Conservation (phyloP, 2,888 invertebrate genomes). For the Phytoseiulus persimilis region DNA sequence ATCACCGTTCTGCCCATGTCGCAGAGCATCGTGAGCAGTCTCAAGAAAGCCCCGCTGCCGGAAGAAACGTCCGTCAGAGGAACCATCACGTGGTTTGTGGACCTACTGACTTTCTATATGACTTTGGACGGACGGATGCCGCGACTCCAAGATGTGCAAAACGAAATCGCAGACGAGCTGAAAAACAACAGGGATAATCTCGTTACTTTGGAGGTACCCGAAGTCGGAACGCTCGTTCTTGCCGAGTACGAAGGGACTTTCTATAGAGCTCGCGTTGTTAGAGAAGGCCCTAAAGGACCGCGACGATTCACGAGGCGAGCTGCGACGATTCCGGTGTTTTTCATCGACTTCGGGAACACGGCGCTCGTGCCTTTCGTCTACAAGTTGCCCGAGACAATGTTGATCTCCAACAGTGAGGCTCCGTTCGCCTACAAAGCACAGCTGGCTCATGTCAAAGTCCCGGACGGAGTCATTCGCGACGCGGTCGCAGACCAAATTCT, state of each 20-base stretch:
- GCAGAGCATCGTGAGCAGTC: neutral
- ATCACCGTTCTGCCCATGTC: neutral
- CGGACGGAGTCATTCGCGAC: neutral
- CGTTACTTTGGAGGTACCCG: neutral
- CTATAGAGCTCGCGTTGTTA: neutral
- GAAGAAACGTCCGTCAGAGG: neutral
- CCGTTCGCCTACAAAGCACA: conserved; percentile 26
- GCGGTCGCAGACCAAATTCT: neutral
- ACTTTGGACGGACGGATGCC: neutral
- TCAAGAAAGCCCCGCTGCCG: neutral
- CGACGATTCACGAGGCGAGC: neutral
- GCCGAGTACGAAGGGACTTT: neutral
- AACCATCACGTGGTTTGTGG: neutral
- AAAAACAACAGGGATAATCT: neutral
- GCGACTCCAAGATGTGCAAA: neutral
- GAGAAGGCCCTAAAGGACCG: neutral
- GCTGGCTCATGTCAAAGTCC: neutral
- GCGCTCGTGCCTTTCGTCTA: conserved; percentile 35
- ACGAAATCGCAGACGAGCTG: neutral
- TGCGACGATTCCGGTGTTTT: conserved; percentile 40
- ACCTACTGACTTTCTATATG: neutral
- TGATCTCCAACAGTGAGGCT: conserved; percentile 11
- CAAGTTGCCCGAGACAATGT: neutral
- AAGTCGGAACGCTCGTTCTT: neutral
- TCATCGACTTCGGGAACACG: conserved; percentile 44